Evolutionary conservation across 2,113 vertebrate species (phyloP).

Genomic region (Leptodactylus fuscus): DNA sequence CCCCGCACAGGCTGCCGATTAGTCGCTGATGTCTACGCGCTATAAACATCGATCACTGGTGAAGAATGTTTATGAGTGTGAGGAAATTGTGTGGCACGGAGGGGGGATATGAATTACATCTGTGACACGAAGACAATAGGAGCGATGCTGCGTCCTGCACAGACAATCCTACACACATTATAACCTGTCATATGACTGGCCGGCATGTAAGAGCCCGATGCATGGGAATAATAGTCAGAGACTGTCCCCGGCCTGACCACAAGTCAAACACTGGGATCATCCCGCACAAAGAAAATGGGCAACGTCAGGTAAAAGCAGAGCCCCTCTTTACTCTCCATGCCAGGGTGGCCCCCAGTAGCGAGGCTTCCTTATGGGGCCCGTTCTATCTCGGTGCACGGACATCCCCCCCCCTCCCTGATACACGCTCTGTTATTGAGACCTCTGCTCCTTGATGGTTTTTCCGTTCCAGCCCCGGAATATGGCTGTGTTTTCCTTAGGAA

Average conservation of each 20-base stretch:
- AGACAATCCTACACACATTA: too few relatives aligned
- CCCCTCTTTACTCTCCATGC: neutral
- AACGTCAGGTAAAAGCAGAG: neutral
- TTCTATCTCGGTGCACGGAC: neutral
- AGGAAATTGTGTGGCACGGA: neutral
- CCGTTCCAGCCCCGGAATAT: conserved; percentile 25
- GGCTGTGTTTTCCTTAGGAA: conserved; percentile 27
- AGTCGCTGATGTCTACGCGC: neutral
- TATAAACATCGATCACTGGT: neutral
- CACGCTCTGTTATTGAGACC: neutral
- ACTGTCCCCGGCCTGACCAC: too few relatives aligned
- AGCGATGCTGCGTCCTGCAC: neutral
- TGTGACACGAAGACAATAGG: neutral
- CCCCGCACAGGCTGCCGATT: neutral
- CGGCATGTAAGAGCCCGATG: too few relatives aligned
- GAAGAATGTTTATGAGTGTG: neutral
- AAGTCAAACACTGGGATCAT: too few relatives aligned
- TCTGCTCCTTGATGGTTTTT: conserved; percentile 20
- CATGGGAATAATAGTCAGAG: too few relatives aligned
- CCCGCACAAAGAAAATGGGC: too few relatives aligned
- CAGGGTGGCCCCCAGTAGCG: neutral
- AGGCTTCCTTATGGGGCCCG: neutral
- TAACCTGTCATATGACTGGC: too few relatives aligned
- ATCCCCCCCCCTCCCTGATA: neutral
- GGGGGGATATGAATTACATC: neutral